Evolutionary conservation across 2,797 vertebrate genomes (phyloP).

Genomic region (Microctenopoma steveboyesi): DNA sequence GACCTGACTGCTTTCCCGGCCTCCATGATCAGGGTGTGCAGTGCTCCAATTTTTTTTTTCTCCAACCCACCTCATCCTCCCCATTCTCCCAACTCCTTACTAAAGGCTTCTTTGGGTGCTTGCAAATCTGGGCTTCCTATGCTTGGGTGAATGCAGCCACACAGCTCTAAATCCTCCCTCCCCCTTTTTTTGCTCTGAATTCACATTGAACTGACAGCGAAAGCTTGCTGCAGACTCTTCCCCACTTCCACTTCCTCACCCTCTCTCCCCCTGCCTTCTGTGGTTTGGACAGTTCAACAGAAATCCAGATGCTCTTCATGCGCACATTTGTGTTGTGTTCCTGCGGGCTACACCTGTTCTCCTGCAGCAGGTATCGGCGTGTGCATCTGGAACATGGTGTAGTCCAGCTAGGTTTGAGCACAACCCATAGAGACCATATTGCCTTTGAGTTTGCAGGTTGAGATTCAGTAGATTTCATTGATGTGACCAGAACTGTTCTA

Average conservation of each 20-base stretch:
- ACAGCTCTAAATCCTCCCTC: constrained; percentile 41
- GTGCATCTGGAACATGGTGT: constrained; percentile 19
- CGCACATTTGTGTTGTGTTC: constrained; percentile 41
- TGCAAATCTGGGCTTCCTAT: constrained; percentile 57
- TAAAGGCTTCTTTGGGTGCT: constrained; percentile 52
- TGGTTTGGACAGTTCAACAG: constrained; percentile 45
- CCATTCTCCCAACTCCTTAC: constrained; percentile 27
- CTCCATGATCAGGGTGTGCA: constrained; percentile 55
- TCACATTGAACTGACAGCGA: constrained; percentile 54
- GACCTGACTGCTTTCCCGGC: not conserved
- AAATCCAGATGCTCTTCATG: constrained; percentile 30
- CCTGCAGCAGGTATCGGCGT: constrained; percentile 33
- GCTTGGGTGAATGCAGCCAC: constrained; percentile 69
- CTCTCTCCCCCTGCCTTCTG: constrained; percentile 34
- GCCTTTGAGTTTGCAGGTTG: constrained; percentile 53
- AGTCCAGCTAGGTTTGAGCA: constrained; percentile 40
- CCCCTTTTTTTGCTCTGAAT: constrained; percentile 41
- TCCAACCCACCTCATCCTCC: constrained; percentile 10
- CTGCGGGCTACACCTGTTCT: constrained; percentile 39
- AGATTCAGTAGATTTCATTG: constrained; percentile 31
- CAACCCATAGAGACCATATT: constrained; percentile 42
- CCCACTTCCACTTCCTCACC: constrained; percentile 18
- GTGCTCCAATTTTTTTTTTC: constrained; percentile 11
- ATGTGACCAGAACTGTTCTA: constrained; percentile 4
- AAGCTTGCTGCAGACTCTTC: constrained; percentile 54